Percentiles rank a stretch among this genome's conserved stretches.
These are phyloP conservation scores for Caenorhabditis sulstoni DNA, from an alignment of 2,888 invertebrate species.

Conservation along the genomic window DNA sequence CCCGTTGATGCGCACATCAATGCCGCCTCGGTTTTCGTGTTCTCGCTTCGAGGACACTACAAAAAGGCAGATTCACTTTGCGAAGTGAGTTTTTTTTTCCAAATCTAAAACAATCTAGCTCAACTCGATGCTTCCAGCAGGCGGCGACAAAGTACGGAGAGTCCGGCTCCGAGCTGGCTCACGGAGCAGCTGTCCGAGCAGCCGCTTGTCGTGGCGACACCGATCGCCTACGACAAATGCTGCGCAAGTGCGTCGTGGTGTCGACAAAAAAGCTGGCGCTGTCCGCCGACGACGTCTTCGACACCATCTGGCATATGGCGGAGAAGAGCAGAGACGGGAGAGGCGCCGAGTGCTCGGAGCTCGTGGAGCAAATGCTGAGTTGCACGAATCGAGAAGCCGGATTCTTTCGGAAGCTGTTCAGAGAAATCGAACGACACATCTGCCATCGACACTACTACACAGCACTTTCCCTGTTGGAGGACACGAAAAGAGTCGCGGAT, in stretches of 20 bases:
- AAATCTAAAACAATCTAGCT: no score
- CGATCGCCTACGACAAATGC: slow-evolving; percentile 61
- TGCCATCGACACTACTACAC: slow-evolving; percentile 71
- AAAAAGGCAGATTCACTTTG: slow-evolving; percentile 66
- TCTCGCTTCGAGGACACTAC: slow-evolving; percentile 62
- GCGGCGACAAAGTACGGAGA: slow-evolving; percentile 59
- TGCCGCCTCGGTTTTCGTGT: slow-evolving; percentile 63
- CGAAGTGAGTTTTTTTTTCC: slow-evolving; percentile 46
- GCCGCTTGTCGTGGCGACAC: slow-evolving; percentile 65
- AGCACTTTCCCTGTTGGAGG: slow-evolving; percentile 66
- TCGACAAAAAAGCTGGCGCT: slow-evolving; percentile 48
- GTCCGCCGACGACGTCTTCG: slow-evolving; percentile 59
- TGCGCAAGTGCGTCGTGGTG: slow-evolving; percentile 48
- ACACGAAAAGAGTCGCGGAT: slow-evolving; percentile 59
- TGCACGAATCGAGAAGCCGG: slow-evolving; percentile 61
- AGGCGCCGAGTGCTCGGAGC: slow-evolving; percentile 59
- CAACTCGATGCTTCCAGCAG: slow-evolving; percentile 57
- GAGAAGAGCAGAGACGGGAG: slow-evolving; percentile 61
- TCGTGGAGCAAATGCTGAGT: slow-evolving; percentile 70
- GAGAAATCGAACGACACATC: slow-evolving; percentile 71
- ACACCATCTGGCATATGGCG: slow-evolving; percentile 70
- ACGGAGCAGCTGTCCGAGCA: slow-evolving; percentile 66
- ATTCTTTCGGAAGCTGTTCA: slow-evolving; percentile 65
- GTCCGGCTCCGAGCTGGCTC: slow-evolving; percentile 45
- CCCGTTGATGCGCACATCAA: slow-evolving; percentile 63